Evolutionary conservation across 2,888 invertebrate genomes (phyloP).

Genomic region (Eumerus sabulonum): DNA sequence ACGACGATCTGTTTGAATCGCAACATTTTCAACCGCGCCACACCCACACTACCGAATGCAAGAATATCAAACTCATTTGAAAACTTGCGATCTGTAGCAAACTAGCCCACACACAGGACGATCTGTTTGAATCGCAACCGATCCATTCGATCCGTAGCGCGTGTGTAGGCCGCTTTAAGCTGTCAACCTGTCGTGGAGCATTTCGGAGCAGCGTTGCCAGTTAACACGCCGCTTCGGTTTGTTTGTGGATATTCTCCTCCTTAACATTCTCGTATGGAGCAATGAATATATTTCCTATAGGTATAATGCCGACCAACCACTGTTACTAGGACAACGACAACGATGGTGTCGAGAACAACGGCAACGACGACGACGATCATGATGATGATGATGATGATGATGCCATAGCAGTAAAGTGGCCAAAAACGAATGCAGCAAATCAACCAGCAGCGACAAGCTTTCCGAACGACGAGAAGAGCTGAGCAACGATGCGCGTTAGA

Average conservation of each 20-base stretch:
- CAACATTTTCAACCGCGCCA: no score
- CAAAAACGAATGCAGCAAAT: constrained; percentile 29
- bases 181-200: constrained; percentile 49
- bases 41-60: no score
- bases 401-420: constrained; percentile 42
- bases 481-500: constrained; percentile 29
- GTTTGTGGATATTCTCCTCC: constrained; percentile 42
- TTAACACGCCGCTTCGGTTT: constrained; percentile 47
- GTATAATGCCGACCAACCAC: constrained; percentile 6
- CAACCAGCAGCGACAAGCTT: constrained; percentile 28
- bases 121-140: no score
- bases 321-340: background rate
- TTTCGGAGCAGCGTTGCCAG: constrained; percentile 36
- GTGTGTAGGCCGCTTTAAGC: no score
- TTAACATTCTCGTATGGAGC: constrained; percentile 34
- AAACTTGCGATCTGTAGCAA: no score
- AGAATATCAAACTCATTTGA: no score
- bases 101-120: no score
- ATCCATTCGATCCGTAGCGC: no score
- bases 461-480: constrained; percentile 15
- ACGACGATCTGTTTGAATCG: no score
- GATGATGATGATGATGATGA: constrained; percentile 46
- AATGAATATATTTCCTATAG: constrained; percentile 61
- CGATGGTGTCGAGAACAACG: no score
- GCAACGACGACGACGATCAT: constrained; percentile 17